Conservation (phyloP, 2,113 vertebrate species). For the Silurus meridionalis region DNA sequence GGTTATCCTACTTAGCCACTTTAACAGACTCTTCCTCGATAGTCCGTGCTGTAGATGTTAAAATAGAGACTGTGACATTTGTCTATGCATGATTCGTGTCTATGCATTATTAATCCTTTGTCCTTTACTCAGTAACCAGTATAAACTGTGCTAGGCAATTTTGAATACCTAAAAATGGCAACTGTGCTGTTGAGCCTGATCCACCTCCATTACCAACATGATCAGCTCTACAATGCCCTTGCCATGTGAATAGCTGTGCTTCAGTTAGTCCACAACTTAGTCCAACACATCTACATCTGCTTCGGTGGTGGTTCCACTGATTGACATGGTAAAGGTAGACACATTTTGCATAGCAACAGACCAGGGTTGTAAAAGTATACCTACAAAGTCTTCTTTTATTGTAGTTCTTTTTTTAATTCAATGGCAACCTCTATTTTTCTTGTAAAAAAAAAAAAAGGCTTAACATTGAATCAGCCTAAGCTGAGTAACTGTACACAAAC, state of each 20-base stretch:
- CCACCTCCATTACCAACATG: background rate
- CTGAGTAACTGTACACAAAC: background rate
- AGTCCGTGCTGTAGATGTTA: background rate
- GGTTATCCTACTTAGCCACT: background rate
- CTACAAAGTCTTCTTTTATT: background rate
- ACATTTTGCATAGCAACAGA: conserved; percentile 13
- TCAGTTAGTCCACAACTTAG: background rate
- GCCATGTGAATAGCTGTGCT: background rate
- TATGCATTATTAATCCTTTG: background rate
- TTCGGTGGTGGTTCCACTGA: background rate
- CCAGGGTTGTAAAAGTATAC: background rate
- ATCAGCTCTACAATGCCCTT: no score
- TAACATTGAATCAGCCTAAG: background rate
- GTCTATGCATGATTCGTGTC: background rate
- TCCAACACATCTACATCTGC: background rate
- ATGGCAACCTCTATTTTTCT: background rate
- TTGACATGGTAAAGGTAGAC: background rate
- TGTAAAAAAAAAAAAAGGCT: background rate
- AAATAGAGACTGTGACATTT: background rate
- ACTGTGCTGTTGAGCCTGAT: background rate
- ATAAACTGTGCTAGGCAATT: background rate
- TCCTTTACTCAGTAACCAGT: background rate
- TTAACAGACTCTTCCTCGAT: background rate
- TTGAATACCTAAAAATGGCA: background rate
- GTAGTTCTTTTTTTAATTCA: background rate